phyloP scores from a whole-genome alignment of 2,888 invertebrate species.

The Athalia cordata region DNA sequence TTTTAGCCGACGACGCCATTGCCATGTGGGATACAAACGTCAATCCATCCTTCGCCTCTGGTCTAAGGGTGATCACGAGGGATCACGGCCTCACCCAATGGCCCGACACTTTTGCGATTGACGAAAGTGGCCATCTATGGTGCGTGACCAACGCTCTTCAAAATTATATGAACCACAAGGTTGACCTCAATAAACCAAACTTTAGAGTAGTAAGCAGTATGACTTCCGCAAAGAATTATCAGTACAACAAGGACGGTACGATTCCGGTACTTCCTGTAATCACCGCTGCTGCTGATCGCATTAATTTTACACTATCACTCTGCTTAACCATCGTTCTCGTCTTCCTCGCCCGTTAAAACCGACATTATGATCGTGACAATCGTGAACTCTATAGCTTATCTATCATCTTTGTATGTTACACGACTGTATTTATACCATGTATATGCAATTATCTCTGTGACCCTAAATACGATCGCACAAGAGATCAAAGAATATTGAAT shows the following conservation, averaged over 20 bases:
- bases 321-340: slow-evolving; percentile 53
- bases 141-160: slow-evolving; percentile 82
- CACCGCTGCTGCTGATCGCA: slow-evolving; percentile 54
- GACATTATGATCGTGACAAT: background rate
- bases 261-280: slow-evolving; percentile 62
- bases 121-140: slow-evolving; percentile 80
- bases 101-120: slow-evolving; percentile 83
- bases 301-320: slow-evolving; percentile 53
- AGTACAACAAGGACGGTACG: slow-evolving; percentile 72
- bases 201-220: slow-evolving; percentile 81
- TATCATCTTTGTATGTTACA: too few species aligned
- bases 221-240: slow-evolving; percentile 80
- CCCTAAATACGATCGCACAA: too few species aligned
- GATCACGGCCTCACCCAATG: slow-evolving; percentile 83
- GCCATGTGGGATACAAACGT: slow-evolving; percentile 81
- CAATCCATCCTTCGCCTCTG: slow-evolving; percentile 75
- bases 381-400: too few species aligned
- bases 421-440: too few species aligned
- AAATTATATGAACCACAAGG: slow-evolving; percentile 79
- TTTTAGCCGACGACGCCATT: slow-evolving; percentile 81
- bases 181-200: slow-evolving; percentile 78
- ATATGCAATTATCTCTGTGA: too few species aligned
- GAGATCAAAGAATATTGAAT: too few species aligned
- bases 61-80: slow-evolving; percentile 80
- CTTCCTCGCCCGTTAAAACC: slow-evolving; percentile 34